Evolutionary conservation across 2,797 vertebrate genomes (phyloP).

Genomic region (Monodelphis domestica): DNA sequence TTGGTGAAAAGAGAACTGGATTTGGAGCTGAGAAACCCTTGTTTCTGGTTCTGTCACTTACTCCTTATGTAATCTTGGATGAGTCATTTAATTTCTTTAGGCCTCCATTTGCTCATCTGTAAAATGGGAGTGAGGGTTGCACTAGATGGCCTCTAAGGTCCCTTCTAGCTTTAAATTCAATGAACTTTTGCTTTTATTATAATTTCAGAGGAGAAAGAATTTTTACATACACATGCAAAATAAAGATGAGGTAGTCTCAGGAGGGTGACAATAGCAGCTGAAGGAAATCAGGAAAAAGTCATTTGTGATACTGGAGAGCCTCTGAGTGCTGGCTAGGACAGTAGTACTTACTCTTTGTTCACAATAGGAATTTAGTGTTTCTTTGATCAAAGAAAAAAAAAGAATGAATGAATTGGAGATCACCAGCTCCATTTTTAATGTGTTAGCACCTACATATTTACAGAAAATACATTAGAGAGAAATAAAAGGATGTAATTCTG

Average conservation of each 20-base stretch:
- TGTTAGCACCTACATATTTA: not conserved
- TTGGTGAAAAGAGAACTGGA: not conserved
- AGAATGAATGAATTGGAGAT: not conserved
- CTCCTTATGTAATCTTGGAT: not conserved
- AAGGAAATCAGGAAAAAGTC: not conserved
- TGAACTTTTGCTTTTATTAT: not conserved
- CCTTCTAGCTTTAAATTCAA: not conserved
- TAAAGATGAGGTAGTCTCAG: not conserved
- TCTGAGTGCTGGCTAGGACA: not conserved
- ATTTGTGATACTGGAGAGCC: not conserved
- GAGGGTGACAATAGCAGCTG: not conserved
- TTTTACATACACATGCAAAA: not conserved
- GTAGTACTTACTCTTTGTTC: not conserved
- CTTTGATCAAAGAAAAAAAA: not conserved
- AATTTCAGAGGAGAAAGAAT: not conserved
- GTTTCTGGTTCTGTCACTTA: not conserved
- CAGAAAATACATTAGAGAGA: not conserved
- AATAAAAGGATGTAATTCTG: not conserved
- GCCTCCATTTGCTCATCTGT: not conserved
- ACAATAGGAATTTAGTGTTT: not conserved
- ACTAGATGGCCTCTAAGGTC: not conserved
- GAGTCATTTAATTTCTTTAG: not conserved
- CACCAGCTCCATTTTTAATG: not conserved
- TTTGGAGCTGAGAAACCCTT: not conserved
- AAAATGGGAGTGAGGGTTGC: not conserved